These are phyloP conservation scores for Sula dactylatra DNA, from an alignment of 2,113 vertebrate genomes.

Conservation along the genomic window DNA sequence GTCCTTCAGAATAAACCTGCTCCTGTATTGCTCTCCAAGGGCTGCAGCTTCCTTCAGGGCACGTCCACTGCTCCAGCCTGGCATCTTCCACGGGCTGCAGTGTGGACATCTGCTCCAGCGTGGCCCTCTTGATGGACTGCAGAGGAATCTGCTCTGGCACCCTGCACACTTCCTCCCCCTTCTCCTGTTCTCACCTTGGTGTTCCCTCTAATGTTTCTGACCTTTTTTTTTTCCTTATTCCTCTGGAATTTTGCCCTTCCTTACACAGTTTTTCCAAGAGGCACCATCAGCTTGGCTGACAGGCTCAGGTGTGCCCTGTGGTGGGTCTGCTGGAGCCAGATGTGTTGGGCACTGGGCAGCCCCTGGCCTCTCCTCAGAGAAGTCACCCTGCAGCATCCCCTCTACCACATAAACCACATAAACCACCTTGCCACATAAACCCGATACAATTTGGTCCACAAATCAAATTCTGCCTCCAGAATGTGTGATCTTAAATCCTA, in stretches of 20 bases:
- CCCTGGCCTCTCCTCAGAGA: not conserved
- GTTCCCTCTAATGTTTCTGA: not conserved
- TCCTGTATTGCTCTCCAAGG: not conserved
- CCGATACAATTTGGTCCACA: not conserved
- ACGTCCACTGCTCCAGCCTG: rapidly evolving
- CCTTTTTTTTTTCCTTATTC: not conserved
- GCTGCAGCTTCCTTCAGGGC: not conserved
- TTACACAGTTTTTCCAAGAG: not conserved
- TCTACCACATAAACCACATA: too few relatives aligned
- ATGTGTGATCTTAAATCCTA: not conserved
- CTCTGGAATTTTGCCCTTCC: not conserved
- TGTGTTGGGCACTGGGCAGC: not conserved
- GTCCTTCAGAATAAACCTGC: not conserved
- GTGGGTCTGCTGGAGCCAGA: not conserved
- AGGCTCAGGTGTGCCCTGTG: not conserved
- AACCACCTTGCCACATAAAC: not conserved
- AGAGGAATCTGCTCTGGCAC: not conserved
- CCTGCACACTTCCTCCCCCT: not conserved
- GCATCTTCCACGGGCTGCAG: not conserved
- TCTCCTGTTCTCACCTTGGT: not conserved
- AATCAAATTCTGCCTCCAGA: not conserved
- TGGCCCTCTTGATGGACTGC: not conserved
- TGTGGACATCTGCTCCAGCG: not conserved
- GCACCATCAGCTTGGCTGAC: not conserved
- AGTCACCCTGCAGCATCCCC: not conserved